Percentiles rank a stretch among this genome's conserved stretches.
Conservation (phyloP, 2,113 vertebrate species). For the Tympanuchus pallidicinctus region DNA sequence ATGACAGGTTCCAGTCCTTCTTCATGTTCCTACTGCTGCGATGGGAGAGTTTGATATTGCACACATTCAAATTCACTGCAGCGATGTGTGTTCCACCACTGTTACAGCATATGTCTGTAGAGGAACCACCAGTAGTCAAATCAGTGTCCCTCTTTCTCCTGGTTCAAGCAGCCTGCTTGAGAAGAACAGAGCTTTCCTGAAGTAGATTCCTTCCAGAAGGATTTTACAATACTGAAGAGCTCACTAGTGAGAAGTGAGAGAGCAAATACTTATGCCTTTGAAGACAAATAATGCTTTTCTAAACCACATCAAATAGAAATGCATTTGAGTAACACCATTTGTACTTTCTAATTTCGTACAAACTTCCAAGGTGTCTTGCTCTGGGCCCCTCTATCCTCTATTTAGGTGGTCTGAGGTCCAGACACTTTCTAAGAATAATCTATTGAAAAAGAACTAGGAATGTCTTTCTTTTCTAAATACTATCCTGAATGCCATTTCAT, state of each 20-base stretch:
- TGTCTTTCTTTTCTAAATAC: background rate
- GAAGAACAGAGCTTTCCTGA: background rate
- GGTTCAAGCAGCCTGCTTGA: fast-evolving
- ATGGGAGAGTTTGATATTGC: fast-evolving
- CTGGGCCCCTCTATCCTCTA: background rate
- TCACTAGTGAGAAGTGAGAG: background rate
- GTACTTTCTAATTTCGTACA: background rate
- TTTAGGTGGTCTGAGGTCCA: background rate
- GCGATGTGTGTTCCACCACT: fast-evolving
- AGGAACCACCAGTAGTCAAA: background rate
- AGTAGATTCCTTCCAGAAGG: background rate
- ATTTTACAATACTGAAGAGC: background rate
- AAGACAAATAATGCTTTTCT: background rate
- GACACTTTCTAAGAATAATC: background rate
- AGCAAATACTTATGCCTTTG: background rate
- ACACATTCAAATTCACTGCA: background rate
- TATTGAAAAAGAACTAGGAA: background rate
- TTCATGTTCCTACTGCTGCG: fast-evolving
- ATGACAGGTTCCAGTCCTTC: background rate
- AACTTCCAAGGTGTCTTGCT: background rate
- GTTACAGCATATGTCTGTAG: fast-evolving
- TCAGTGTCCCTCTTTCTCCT: fast-evolving
- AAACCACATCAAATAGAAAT: background rate
- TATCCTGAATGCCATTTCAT: background rate
- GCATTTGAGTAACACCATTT: background rate